phyloP scores from a whole-genome alignment of 2,113 vertebrate genomes.

The Coracopsis vasa region DNA sequence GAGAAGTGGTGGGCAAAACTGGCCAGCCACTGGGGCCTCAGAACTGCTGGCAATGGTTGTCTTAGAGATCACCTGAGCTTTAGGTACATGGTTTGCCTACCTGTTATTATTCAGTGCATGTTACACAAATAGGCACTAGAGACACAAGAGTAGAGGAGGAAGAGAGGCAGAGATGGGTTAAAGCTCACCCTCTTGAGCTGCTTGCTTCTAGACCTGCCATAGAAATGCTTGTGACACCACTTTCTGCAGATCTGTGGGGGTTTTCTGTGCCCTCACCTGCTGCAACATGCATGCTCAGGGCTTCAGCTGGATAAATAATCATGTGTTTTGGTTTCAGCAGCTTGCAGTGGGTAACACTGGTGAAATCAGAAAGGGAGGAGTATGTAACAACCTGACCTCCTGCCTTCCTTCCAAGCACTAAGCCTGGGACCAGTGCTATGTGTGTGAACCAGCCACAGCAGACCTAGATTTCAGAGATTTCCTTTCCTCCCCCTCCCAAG shows the following conservation, averaged over 20 bases:
- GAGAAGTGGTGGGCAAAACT: not conserved
- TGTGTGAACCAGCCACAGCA: not conserved
- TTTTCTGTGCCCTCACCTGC: not conserved
- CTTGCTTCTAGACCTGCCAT: not conserved
- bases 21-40: not conserved
- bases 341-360: not conserved
- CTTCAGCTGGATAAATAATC: not conserved
- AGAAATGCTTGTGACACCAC: not conserved
- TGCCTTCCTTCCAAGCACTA: not conserved
- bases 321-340: not conserved
- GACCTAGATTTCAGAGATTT: not conserved
- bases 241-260: not conserved
- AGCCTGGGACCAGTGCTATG: not conserved
- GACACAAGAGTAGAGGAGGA: not conserved
- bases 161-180: not conserved
- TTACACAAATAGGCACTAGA: not conserved
- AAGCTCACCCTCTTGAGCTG: not conserved
- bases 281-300: not conserved
- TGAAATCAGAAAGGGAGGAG: not conserved
- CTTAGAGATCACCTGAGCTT: not conserved
- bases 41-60: not conserved
- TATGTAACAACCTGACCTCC: fast-evolving
- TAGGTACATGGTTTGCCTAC: not conserved
- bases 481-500: not conserved
- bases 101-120: not conserved